Conservation (phyloP, 2,797 vertebrate genomes). For the Myripristis jacobus region DNA sequence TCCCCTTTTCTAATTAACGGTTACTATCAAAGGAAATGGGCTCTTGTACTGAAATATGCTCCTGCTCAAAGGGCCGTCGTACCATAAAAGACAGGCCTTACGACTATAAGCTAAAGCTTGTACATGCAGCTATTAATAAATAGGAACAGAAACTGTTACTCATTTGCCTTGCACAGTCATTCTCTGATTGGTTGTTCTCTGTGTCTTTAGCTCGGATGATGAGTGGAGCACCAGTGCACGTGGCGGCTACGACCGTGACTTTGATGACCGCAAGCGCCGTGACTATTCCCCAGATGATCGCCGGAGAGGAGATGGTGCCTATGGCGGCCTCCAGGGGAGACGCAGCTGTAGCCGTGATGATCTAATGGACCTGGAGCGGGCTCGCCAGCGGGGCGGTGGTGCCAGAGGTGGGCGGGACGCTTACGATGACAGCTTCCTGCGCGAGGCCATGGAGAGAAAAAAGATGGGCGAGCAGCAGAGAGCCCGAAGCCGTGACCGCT, state of each 20-base stretch:
- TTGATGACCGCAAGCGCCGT: constrained; percentile 72
- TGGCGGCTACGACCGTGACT: constrained; percentile 64
- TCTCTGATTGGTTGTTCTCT: background rate
- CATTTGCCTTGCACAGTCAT: no score
- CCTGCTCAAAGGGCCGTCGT: no score
- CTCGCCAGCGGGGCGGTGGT: constrained; percentile 44
- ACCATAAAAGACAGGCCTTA: no score
- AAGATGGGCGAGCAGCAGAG: constrained; percentile 83
- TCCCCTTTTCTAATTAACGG: no score
- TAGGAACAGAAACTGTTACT: no score
- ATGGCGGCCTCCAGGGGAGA: constrained; percentile 67
- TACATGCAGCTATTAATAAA: no score
- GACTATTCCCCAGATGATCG: constrained; percentile 80
- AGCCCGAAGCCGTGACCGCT: constrained; percentile 79
- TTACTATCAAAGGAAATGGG: no score
- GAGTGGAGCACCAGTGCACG: constrained; percentile 81
- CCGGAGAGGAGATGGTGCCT: constrained; percentile 47
- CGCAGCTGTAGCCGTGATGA: constrained; percentile 91
- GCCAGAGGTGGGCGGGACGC: constrained; percentile 61
- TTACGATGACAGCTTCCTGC: constrained; percentile 87
- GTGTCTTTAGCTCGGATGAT: constrained; percentile 78
- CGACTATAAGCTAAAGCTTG: no score
- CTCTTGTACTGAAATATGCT: no score
- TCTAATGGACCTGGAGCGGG: constrained; percentile 82
- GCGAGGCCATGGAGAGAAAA: constrained; percentile 89